Percentiles rank a stretch among this genome's conserved stretches.
Conservation (phyloP, 2,888 invertebrate species). For the Nephrotoma guestfalica region DNA sequence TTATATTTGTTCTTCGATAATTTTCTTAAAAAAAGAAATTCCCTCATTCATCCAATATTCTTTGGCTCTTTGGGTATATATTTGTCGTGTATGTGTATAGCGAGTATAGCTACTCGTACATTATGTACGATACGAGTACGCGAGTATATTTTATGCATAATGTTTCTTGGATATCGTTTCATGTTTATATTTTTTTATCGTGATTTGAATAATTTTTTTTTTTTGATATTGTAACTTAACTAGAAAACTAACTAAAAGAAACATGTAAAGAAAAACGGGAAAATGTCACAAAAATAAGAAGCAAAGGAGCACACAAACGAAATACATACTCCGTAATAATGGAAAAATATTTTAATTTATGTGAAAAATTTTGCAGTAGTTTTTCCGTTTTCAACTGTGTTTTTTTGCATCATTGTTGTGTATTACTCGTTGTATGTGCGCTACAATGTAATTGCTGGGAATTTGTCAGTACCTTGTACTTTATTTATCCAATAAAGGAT, state of each 20-base stretch:
- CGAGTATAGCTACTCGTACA: neutral
- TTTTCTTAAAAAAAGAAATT: neutral
- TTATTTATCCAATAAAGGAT: neutral
- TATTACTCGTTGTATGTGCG: neutral
- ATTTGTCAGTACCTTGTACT: neutral
- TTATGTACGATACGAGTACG: neutral
- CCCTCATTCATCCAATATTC: neutral
- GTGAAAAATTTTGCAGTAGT: conserved; percentile 4
- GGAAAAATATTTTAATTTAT: conserved; percentile 3
- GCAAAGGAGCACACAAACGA: neutral
- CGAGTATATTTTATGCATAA: neutral
- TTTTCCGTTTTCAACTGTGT: neutral
- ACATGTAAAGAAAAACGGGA: neutral
- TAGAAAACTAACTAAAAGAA: neutral
- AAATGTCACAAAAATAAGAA: neutral
- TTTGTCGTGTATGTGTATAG: neutral
- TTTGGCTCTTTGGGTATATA: neutral
- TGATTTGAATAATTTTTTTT: conserved; percentile 4
- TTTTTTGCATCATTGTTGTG: neutral
- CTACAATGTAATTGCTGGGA: neutral
- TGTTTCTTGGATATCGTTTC: neutral
- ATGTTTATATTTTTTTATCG: neutral
- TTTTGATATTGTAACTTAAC: neutral
- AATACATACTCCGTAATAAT: neutral
- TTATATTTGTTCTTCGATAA: neutral